These are phyloP conservation scores for Tribolium freemani DNA, from an alignment of 2,888 invertebrate species.

Conservation along the genomic window DNA sequence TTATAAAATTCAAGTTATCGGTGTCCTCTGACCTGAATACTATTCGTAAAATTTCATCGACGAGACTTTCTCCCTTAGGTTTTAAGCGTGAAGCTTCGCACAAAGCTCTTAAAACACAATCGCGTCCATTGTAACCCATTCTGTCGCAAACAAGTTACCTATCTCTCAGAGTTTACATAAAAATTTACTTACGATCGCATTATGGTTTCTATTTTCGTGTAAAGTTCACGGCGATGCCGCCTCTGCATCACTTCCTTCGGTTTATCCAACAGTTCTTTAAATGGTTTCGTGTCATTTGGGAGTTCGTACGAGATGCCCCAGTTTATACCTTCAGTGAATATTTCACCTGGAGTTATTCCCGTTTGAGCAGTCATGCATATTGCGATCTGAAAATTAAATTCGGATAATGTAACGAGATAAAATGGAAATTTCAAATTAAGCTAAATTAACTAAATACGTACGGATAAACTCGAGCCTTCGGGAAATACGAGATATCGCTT, in stretches of 20 bases:
- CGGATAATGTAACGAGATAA: constrained; percentile 20
- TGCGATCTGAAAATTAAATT: constrained; percentile 69
- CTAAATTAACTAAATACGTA: constrained; percentile 64
- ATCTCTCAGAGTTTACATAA: neutral
- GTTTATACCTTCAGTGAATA: constrained; percentile 77
- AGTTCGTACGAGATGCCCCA: constrained; percentile 82
- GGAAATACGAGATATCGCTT: constrained; percentile 79
- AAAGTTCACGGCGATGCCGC: constrained; percentile 77
- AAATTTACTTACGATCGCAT: constrained; percentile 79
- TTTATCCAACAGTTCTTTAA: constrained; percentile 49
- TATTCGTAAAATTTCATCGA: constrained; percentile 79
- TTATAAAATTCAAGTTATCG: constrained; percentile 14
- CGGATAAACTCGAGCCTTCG: constrained; percentile 80
- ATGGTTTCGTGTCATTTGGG: constrained; percentile 73
- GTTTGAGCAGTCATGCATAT: constrained; percentile 72
- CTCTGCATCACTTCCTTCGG: constrained; percentile 71
- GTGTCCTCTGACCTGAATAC: constrained; percentile 74
- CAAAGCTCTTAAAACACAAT: constrained; percentile 78
- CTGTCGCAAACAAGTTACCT: constrained; percentile 67
- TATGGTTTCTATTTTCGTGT: constrained; percentile 77
- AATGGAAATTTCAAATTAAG: constrained; percentile 19
- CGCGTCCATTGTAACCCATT: constrained; percentile 80
- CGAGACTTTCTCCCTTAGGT: constrained; percentile 72
- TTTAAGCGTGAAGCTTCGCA: constrained; percentile 79
- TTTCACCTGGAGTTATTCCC: constrained; percentile 60